Percentiles rank a stretch among this genome's conserved stretches.
phyloP scores from a whole-genome alignment of 2,113 vertebrate species.

The Lontra canadensis region DNA sequence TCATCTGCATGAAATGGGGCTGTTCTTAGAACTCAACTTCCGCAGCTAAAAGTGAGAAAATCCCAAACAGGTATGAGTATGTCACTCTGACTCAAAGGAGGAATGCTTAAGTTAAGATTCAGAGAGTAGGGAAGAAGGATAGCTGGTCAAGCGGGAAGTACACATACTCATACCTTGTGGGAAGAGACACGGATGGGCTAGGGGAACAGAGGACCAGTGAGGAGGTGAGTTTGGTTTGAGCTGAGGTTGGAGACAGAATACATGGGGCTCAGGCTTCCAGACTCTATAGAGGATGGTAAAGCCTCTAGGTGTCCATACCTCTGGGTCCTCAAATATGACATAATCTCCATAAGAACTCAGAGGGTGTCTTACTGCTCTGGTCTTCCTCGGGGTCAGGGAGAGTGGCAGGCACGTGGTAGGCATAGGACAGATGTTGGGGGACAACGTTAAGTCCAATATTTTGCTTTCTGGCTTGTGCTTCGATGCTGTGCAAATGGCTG shows the following conservation, averaged over 20 bases:
- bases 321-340: background rate
- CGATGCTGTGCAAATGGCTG: background rate
- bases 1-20: background rate
- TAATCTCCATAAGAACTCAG: background rate
- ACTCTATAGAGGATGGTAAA: background rate
- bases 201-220: background rate
- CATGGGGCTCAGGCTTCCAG: too few species aligned
- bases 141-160: background rate
- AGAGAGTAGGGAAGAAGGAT: background rate
- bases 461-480: background rate
- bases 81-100: background rate
- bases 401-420: background rate
- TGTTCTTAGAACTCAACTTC: background rate
- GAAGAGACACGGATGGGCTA: background rate
- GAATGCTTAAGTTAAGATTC: background rate
- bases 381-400: background rate
- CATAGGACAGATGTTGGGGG: background rate
- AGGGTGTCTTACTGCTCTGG: background rate
- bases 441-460: background rate
- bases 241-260: accelerated
- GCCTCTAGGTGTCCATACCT: too few species aligned
- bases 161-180: accelerated
- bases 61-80: background rate
- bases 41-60: background rate
- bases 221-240: background rate